Base-by-base conservation (phyloP, 2,113 vertebrate genomes). In the Genyomyrus donnyi region DNA sequence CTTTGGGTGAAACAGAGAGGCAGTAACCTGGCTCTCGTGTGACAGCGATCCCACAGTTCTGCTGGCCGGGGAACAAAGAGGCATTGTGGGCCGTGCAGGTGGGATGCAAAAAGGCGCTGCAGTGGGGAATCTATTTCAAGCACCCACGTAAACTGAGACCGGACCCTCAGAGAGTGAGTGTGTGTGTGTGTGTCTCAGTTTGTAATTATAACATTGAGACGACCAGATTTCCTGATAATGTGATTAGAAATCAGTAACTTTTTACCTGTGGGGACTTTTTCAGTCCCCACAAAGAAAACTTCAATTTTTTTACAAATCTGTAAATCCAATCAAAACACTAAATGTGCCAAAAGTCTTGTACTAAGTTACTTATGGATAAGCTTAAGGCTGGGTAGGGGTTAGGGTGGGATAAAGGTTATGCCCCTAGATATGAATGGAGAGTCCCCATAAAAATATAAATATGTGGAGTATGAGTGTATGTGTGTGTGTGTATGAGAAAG, bases 71-170 rank as follows among this genome's bases (percentile, higher is more conserved):
- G 83, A 91, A 95, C 94, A 96, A 96, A 95, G 93, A 92, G 91
- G 92, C 93, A 94, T 96, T 96, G 94, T 95, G 91, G 90, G 90
- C 87, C 88, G 89, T 0, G 91, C 95, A 96, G 95, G 95, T 96
- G 95, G 94, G 90, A 94, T 92, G 91, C 88, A 90, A 90, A 58
- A 92, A 90, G 88, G 53, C 90, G 91, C 91, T 9, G 91, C 88
- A 92, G 90, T 89, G 0, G 2, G 88, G 84, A 87, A 92, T 92
- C 92, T 91, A 93, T 92, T 93, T 94, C 91, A 91, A 90, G 91
- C 91, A 45, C 91, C 66, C 89, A 90, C 88, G 58, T 90, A 93
- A 92, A 88, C 35, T 35, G 85, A 31, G 3, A 88, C 86, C 31
- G 62, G 62, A 13, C 35, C 35, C 74, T 80, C 74, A 19, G 13